Percentiles rank a stretch among this genome's conserved stretches.
phyloP scores from a whole-genome alignment of 2,888 invertebrate species.

The Synanthedon vespiformis region DNA sequence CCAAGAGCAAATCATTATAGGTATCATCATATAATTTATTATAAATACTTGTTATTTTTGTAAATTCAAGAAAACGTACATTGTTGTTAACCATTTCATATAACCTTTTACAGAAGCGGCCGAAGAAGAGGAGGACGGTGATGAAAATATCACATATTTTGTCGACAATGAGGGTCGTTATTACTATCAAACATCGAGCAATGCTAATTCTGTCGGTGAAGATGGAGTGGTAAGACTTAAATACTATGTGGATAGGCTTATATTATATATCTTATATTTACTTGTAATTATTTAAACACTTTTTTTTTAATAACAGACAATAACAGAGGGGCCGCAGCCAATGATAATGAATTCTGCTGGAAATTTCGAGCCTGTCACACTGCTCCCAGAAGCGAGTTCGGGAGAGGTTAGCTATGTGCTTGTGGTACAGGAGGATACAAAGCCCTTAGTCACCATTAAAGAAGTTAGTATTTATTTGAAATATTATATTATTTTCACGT shows the following conservation, averaged over 20 bases:
- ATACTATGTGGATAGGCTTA: no score
- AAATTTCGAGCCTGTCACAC: slow-evolving; percentile 83
- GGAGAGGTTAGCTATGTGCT: slow-evolving; percentile 90
- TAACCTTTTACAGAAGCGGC: not conserved
- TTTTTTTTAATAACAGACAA: not conserved
- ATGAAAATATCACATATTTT: slow-evolving; percentile 75
- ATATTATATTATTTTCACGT: no score
- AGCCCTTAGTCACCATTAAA: slow-evolving; percentile 47
- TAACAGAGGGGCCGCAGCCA: slow-evolving; percentile 3
- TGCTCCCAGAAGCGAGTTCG: slow-evolving; percentile 81
- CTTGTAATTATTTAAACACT: no score
- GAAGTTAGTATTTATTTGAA: not conserved
- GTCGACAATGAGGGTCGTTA: slow-evolving; percentile 86
- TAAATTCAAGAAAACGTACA: not conserved
- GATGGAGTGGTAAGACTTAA: slow-evolving; percentile 32
- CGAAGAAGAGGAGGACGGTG: slow-evolving; percentile 33
- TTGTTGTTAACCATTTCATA: not conserved
- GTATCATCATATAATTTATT: not conserved
- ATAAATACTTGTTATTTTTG: not conserved
- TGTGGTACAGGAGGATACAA: slow-evolving; percentile 80
- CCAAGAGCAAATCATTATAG: not conserved
- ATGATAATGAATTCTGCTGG: slow-evolving; percentile 57
- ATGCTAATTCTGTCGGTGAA: slow-evolving; percentile 57
- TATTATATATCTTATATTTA: no score
- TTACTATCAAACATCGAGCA: slow-evolving; percentile 82